Percentiles rank a stretch among this genome's conserved stretches.
These are phyloP conservation scores for Prionace glauca DNA, from an alignment of 2,797 vertebrate species.

Conservation along the genomic window DNA sequence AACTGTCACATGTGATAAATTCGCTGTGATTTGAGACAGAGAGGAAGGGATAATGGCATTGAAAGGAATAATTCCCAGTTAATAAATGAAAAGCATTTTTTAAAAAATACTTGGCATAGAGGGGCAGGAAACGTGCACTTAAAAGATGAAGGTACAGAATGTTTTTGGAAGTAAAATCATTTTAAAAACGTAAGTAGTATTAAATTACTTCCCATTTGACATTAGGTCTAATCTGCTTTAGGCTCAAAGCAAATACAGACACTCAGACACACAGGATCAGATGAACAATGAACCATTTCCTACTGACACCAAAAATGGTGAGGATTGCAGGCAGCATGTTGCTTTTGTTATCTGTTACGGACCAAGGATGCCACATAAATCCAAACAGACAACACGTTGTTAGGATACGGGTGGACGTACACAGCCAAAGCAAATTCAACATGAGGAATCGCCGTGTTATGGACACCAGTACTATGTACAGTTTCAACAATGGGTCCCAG, in stretches of 20 bases:
- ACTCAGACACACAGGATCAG: neutral
- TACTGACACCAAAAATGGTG: neutral
- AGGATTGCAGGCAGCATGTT: neutral
- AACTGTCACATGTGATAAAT: neutral
- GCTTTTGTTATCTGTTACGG: slow-evolving; percentile 51
- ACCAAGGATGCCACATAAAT: slow-evolving; percentile 88
- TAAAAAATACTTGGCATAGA: neutral
- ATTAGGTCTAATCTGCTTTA: neutral
- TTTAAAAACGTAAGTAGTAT: neutral
- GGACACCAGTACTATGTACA: slow-evolving; percentile 85
- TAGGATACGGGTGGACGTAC: slow-evolving; percentile 85
- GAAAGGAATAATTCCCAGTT: neutral
- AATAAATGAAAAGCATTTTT: neutral
- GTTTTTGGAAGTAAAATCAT: neutral
- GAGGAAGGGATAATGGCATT: neutral
- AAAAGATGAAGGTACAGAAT: neutral
- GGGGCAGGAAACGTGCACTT: neutral
- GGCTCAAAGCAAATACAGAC: neutral
- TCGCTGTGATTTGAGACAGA: too few species aligned
- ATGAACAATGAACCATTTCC: neutral
- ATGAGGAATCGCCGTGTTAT: slow-evolving; percentile 69
- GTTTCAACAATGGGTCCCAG: slow-evolving; percentile 77
- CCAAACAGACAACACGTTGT: slow-evolving; percentile 85
- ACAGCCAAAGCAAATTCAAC: slow-evolving; percentile 90
- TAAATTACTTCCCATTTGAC: neutral